Base-by-base conservation (phyloP, 2,113 vertebrate species). In the Collichthys lucidus region DNA sequence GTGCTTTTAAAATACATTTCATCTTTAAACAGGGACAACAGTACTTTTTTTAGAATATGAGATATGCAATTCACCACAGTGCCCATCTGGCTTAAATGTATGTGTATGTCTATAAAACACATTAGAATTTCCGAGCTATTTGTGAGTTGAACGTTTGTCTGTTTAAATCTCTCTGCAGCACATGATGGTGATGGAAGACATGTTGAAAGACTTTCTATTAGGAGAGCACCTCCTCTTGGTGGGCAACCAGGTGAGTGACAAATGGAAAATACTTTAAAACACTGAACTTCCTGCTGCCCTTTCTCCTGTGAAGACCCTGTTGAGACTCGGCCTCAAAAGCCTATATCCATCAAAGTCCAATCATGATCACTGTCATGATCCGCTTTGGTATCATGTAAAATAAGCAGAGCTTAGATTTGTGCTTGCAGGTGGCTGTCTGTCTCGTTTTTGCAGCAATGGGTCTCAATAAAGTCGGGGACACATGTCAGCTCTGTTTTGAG, bases 221-320 rank as follows among this genome's bases (percentile, higher is more conserved):
- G 98, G 98, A 87, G 98, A 99, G 61, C 97, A 99, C 89, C 95
- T 99, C 53, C 95, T 99, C 57, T 81, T 99, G 91, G 97, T 99
- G 70, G 98, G 98, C 20, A 99, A 99, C 92, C 98, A 99, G 97
- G 98, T 99, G 90, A 95, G 95, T 78, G 52, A 83, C 53, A 11
- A 19, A 15, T 29, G 22, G 22, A 14, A 56, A 56, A 14, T 12
- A 52, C 8, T 52, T 11, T 52, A 2, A 55, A 55, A 22, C 22
- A 24, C 24, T 56, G n/a, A 56, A 29, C 29, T 22, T 61, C 17
- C 60, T 20, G 20, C 24, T 65, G 26, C 52, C 16, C 11, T 42
- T 11, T 12, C 10, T 3, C 24, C 29, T 55, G 55, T 40, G 11
- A 29, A 11, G 31, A 24, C 52, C 8, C 10, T 5, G 4, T 22